Conservation (phyloP, 1,140 invertebrate species). For the Ylistrum balloti region DNA sequence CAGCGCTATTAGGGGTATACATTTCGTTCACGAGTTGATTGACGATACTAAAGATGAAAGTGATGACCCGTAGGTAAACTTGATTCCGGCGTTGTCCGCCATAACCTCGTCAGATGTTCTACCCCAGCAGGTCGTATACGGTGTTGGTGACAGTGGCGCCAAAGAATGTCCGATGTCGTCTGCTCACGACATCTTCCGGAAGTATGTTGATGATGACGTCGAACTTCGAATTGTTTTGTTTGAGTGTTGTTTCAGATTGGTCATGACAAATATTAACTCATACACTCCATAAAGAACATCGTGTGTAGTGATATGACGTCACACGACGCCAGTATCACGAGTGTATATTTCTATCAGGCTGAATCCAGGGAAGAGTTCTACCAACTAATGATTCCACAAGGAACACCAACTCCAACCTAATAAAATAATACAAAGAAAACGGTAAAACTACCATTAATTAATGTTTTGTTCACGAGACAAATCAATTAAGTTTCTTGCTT, state of each 20-base stretch:
- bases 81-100: conserved; percentile 20
- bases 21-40: not conserved
- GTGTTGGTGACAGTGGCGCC: conserved; percentile 28
- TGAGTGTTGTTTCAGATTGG: not conserved
- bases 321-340: not conserved
- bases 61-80: conserved; percentile 32
- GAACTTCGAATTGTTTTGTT: conserved; percentile 6
- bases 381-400: too few relatives aligned
- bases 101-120: conserved; percentile 11
- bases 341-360: not conserved
- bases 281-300: not conserved
- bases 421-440: too few relatives aligned
- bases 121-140: not conserved
- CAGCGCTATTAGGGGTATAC: not conserved
- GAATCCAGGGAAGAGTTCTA: too few relatives aligned
- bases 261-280: not conserved
- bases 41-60: conserved; percentile 6
- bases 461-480: too few relatives aligned
- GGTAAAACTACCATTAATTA: too few relatives aligned
- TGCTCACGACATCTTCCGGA: conserved; percentile 30
- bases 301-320: not conserved
- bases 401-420: too few relatives aligned
- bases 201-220: not conserved
- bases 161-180: not conserved
- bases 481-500: too few relatives aligned